These are phyloP conservation scores for Conus betulinus DNA, from an alignment of 1,140 invertebrate genomes.

Conservation along the genomic window DNA sequence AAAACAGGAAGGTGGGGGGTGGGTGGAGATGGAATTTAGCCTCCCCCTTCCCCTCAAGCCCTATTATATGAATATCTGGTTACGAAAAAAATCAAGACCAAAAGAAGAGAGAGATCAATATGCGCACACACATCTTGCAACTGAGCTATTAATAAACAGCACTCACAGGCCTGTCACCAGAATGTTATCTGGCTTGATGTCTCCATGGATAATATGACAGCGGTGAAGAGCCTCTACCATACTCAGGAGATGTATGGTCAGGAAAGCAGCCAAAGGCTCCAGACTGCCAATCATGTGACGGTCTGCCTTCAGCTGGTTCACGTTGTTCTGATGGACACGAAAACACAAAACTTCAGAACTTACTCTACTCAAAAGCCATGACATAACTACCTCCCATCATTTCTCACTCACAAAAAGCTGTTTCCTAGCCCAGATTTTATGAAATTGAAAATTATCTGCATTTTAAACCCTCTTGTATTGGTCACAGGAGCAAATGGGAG, in stretches of 20 bases:
- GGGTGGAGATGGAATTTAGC: too few relatives aligned
- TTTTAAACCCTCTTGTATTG: too few relatives aligned
- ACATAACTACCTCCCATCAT: too few relatives aligned
- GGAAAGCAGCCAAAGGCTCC: slow-evolving; percentile 84
- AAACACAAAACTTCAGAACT: not conserved
- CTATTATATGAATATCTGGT: too few relatives aligned
- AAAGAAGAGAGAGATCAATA: too few relatives aligned
- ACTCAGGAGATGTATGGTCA: slow-evolving; percentile 70
- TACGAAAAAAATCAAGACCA: too few relatives aligned
- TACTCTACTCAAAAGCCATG: not conserved
- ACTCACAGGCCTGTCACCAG: slow-evolving; percentile 60
- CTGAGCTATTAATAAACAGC: not conserved
- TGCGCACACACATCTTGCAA: not conserved
- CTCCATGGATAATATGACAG: slow-evolving; percentile 74
- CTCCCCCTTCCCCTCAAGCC: too few relatives aligned
- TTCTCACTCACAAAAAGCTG: too few relatives aligned
- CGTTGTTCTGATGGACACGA: slow-evolving; percentile 61
- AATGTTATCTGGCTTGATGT: slow-evolving; percentile 75
- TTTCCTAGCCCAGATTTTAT: too few relatives aligned
- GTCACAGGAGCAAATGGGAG: too few relatives aligned
- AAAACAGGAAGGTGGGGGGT: too few relatives aligned
- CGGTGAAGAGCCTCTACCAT: slow-evolving; percentile 70
- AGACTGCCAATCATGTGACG: slow-evolving; percentile 71
- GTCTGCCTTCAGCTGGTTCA: slow-evolving; percentile 64
- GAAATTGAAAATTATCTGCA: too few relatives aligned